phyloP scores from a whole-genome alignment of 2,113 vertebrate species.

The Sebastes schlegelii region DNA sequence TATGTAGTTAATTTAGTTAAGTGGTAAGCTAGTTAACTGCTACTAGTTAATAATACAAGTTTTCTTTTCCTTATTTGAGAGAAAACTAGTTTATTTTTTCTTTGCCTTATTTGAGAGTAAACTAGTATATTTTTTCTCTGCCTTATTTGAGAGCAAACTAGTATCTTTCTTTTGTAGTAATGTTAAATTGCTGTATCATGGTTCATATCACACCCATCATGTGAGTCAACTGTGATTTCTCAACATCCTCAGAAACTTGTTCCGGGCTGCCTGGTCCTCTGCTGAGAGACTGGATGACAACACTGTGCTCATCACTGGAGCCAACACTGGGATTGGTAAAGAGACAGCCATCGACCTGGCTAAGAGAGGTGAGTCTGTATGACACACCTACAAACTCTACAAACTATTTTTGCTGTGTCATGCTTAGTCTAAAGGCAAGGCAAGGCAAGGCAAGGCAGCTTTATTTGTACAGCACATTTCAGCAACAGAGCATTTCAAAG shows the following conservation, averaged over 20 bases:
- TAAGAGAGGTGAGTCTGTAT: constrained; percentile 74
- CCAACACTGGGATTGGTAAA: constrained; percentile 84
- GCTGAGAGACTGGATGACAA: constrained; percentile 64
- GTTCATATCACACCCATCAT: neutral
- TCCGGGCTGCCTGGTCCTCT: constrained; percentile 77
- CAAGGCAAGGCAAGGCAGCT: too few relatives aligned
- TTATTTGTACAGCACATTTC: too few relatives aligned
- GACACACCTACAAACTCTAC: too few relatives aligned
- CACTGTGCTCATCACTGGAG: constrained; percentile 83
- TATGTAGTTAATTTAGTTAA: neutral
- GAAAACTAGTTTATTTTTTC: too few relatives aligned
- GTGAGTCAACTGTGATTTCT: constrained; percentile 42
- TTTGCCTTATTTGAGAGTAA: neutral
- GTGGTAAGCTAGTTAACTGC: neutral
- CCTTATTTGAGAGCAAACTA: neutral
- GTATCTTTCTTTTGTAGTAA: too few relatives aligned
- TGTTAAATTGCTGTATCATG: neutral
- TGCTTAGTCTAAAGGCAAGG: too few relatives aligned
- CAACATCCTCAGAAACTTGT: constrained; percentile 67
- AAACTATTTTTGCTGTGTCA: too few relatives aligned
- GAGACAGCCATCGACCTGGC: constrained; percentile 82
- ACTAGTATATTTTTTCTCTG: neutral
- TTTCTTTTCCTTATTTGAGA: too few relatives aligned
- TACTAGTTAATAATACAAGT: too few relatives aligned
- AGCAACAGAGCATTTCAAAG: too few relatives aligned